Evolutionary conservation across 2,888 invertebrate genomes (phyloP).

Genomic region (Drosophila percnosoma): DNA sequence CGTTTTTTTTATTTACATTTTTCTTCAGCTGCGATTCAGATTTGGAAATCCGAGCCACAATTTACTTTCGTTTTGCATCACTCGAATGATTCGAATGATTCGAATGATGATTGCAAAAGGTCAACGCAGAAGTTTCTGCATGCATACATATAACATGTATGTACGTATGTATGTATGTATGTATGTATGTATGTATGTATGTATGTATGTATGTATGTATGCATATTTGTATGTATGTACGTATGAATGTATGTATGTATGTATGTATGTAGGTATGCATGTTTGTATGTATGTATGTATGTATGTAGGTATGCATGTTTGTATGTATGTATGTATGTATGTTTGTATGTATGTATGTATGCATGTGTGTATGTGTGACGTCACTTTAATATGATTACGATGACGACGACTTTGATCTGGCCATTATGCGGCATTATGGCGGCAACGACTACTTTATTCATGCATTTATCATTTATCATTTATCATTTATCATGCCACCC

Average conservation of each 20-base stretch:
- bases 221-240: no score
- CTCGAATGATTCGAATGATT: slow-evolving; percentile 1
- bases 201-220: no score
- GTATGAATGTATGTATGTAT: no score
- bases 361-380: slow-evolving; percentile 25
- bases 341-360: no score
- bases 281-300: no score
- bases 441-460: slow-evolving; percentile 26
- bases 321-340: no score
- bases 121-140: slow-evolving; percentile 45
- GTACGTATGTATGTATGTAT: neutral
- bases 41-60: slow-evolving; percentile 40
- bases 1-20: slow-evolving; percentile 2
- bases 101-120: slow-evolving; percentile 42
- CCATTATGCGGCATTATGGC: slow-evolving; percentile 10
- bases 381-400: slow-evolving; percentile 36
- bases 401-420: slow-evolving; percentile 21
- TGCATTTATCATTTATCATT: slow-evolving; percentile 31
- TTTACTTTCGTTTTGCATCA: slow-evolving; percentile 42
- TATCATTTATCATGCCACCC: slow-evolving; percentile 6
- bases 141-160: neutral
- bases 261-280: no score
- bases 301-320: no score
- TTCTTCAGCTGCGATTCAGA: slow-evolving; percentile 4
- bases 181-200: no score